phyloP scores from a whole-genome alignment of 2,113 vertebrate genomes.

The Oryzias javanicus region DNA sequence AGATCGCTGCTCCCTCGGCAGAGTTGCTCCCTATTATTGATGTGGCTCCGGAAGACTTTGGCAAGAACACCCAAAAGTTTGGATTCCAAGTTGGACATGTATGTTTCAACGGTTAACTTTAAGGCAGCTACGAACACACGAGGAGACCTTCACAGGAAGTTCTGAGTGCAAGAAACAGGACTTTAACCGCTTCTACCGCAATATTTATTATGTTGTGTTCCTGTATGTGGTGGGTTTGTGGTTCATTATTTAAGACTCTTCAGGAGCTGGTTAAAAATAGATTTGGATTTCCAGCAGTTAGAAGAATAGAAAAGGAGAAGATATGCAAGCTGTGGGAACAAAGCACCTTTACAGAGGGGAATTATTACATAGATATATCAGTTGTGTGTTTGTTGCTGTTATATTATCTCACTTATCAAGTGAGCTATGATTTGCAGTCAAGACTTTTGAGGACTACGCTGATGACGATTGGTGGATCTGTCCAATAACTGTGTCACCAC shows the following conservation, averaged over 20 bases:
- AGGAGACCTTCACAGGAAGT: slow-evolving; percentile 34
- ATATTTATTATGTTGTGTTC: slow-evolving; percentile 74
- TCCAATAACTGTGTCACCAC: background rate
- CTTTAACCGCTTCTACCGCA: slow-evolving; percentile 49
- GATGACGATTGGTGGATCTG: slow-evolving; percentile 27
- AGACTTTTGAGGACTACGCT: slow-evolving; percentile 32
- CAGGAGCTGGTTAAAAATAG: slow-evolving; percentile 35
- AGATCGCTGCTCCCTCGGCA: slow-evolving; percentile 78
- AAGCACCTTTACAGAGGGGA: slow-evolving; percentile 73
- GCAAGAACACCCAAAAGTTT: slow-evolving; percentile 87
- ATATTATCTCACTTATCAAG: slow-evolving; percentile 33
- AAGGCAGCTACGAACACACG: slow-evolving; percentile 10
- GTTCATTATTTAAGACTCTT: slow-evolving; percentile 66
- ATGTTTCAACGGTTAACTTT: slow-evolving; percentile 84
- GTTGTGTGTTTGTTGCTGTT: slow-evolving; percentile 38
- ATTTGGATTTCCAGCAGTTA: slow-evolving; percentile 35
- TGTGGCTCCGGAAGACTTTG: slow-evolving; percentile 83
- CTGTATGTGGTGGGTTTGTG: slow-evolving; percentile 61
- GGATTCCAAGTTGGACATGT: slow-evolving; percentile 90
- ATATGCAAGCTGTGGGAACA: slow-evolving; percentile 41
- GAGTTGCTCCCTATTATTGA: slow-evolving; percentile 86
- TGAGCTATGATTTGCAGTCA: slow-evolving; percentile 35
- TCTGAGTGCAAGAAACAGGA: slow-evolving; percentile 46
- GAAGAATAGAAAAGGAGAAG: slow-evolving; percentile 37
- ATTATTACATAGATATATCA: slow-evolving; percentile 60